Conservation (phyloP, 1,140 invertebrate genomes). For the Pseudobourletiella spinata region DNA sequence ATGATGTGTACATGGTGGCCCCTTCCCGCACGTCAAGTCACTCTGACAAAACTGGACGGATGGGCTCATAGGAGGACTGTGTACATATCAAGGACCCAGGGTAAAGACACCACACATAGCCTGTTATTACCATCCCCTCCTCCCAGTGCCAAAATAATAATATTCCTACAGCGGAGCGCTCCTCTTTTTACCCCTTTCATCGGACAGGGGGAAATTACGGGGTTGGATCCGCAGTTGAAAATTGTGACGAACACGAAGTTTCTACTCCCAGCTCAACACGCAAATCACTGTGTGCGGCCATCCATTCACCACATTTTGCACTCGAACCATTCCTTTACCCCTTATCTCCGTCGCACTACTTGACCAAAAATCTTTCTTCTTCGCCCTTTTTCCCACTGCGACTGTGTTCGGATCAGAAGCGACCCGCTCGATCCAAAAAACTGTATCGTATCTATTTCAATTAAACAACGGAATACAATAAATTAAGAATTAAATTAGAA, state of each 20-base stretch:
- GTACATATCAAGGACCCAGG: background rate
- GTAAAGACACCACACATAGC: conserved; percentile 10
- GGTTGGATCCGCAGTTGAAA: background rate
- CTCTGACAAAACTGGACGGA: no score
- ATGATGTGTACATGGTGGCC: no score
- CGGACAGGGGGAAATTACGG: background rate
- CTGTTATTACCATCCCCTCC: conserved; percentile 11
- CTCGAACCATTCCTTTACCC: background rate
- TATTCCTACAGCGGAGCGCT: no score
- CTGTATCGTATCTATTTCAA: no score
- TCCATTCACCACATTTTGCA: conserved; percentile 3
- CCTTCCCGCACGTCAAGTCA: no score
- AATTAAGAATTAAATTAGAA: no score
- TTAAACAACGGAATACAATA: no score
- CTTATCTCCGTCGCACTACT: background rate
- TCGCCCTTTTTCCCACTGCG: no score
- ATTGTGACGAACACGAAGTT: conserved; percentile 11
- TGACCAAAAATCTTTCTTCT: no score
- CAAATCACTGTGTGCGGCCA: conserved; percentile 11
- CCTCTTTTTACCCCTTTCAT: background rate
- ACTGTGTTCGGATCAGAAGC: no score
- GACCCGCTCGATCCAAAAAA: no score
- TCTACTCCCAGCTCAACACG: background rate
- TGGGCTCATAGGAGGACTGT: no score
- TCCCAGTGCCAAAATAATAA: background rate